Evolutionary conservation across 2,113 vertebrate species (phyloP).

Genomic region (Pluvianellus socialis): DNA sequence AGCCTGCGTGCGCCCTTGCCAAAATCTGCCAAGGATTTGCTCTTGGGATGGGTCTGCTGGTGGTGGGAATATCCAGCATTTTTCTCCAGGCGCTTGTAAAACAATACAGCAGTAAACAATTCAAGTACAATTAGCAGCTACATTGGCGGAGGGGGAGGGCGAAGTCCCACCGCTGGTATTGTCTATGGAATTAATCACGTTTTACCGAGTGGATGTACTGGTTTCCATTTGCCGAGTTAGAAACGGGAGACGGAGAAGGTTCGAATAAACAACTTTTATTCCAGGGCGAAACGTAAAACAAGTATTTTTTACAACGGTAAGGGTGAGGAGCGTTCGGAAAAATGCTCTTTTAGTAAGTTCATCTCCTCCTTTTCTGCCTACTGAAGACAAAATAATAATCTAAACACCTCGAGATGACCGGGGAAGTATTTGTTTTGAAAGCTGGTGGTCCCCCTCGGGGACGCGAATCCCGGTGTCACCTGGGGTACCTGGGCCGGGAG

Average conservation of each 20-base stretch:
- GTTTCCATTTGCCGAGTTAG: constrained; percentile 51
- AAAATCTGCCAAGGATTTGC: constrained; percentile 68
- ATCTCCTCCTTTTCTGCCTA: background rate
- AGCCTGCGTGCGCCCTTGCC: constrained; percentile 58
- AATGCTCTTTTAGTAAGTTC: background rate
- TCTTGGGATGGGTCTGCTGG: constrained; percentile 57
- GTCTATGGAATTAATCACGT: constrained; percentile 74
- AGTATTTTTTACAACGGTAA: background rate
- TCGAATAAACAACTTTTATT: constrained; percentile 20
- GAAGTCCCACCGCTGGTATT: constrained; percentile 69
- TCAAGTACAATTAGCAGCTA: constrained; percentile 74
- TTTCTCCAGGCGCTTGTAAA: constrained; percentile 72
- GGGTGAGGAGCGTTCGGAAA: background rate
- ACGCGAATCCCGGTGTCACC: background rate
- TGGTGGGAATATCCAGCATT: constrained; percentile 64
- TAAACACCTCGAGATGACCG: background rate
- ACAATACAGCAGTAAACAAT: constrained; percentile 77
- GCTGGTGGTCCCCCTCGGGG: background rate
- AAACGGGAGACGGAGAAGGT: constrained; percentile 51
- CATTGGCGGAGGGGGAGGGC: constrained; percentile 56
- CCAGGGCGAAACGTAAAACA: background rate
- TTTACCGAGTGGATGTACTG: constrained; percentile 60
- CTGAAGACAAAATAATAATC: background rate
- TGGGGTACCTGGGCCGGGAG: background rate
- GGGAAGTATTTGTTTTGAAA: background rate